phyloP scores from a whole-genome alignment of 2,797 vertebrate genomes.

The Acropternis orthonyx region DNA sequence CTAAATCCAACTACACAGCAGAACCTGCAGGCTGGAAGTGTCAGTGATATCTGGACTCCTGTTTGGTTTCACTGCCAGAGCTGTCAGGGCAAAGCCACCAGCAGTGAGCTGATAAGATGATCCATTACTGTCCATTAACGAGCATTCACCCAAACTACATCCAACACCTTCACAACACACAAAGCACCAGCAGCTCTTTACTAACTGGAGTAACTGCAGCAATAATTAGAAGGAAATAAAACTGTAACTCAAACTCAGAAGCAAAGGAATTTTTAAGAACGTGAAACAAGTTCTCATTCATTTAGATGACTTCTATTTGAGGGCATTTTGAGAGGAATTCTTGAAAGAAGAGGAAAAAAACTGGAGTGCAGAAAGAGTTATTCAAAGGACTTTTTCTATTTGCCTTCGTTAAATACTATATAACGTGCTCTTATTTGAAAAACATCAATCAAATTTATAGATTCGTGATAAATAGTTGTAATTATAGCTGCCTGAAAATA shows the following conservation, averaged over 20 bases:
- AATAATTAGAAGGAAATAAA: conserved; percentile 36
- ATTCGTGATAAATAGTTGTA: conserved; percentile 57
- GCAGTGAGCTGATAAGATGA: neutral
- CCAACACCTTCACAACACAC: neutral
- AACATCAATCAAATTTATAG: conserved; percentile 63
- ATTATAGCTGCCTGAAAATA: conserved; percentile 64
- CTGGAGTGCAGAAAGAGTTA: neutral
- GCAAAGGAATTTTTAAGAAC: conserved; percentile 4
- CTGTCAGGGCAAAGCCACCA: neutral
- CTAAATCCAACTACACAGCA: neutral
- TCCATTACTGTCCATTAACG: accelerated
- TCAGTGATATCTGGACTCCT: neutral
- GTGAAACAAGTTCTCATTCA: conserved; percentile 32
- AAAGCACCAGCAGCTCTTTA: neutral
- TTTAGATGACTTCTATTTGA: conserved; percentile 21
- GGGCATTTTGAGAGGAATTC: conserved; percentile 45
- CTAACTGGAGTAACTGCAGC: neutral
- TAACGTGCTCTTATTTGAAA: conserved; percentile 47
- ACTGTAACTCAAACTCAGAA: neutral
- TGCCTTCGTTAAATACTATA: conserved; percentile 38
- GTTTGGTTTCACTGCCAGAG: neutral
- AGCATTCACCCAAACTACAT: neutral
- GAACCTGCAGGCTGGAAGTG: neutral
- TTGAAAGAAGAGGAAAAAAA: conserved; percentile 13
- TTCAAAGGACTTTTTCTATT: conserved; percentile 28